Evolutionary conservation across 2,797 vertebrate species (phyloP).

Genomic region (Agapornis canus): DNA sequence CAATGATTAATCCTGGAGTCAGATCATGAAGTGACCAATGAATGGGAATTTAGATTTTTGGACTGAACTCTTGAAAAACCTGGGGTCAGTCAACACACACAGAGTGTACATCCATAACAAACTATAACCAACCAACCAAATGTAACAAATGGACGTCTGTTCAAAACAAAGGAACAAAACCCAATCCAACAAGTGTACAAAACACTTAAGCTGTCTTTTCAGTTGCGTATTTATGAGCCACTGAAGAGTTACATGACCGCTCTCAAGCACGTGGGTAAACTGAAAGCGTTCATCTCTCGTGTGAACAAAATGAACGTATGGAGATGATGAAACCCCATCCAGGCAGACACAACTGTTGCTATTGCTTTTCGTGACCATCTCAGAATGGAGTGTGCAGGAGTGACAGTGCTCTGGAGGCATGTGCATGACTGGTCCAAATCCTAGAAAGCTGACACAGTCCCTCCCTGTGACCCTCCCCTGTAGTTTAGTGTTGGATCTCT

Average conservation of each 20-base stretch:
- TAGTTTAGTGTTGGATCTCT: background rate
- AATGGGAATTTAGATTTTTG: background rate
- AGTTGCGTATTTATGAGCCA: slow-evolving; percentile 43
- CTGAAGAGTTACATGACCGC: slow-evolving; percentile 39
- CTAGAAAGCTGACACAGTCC: slow-evolving; percentile 44
- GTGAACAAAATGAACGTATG: slow-evolving; percentile 33
- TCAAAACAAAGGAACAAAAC: background rate
- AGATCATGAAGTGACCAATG: background rate
- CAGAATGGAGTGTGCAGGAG: slow-evolving; percentile 65
- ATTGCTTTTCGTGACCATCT: slow-evolving; percentile 78
- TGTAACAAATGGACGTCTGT: background rate
- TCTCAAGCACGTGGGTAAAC: slow-evolving; percentile 10
- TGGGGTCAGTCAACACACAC: slow-evolving; percentile 38
- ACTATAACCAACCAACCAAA: slow-evolving; percentile 28
- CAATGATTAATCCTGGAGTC: slow-evolving; percentile 4
- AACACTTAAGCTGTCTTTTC: slow-evolving; percentile 57
- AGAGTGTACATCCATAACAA: background rate
- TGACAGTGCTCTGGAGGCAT: slow-evolving; percentile 68
- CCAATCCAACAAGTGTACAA: slow-evolving; percentile 39
- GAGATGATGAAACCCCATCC: slow-evolving; percentile 55
- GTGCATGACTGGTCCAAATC: slow-evolving; percentile 58
- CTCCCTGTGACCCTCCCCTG: slow-evolving; percentile 44
- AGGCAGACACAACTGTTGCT: slow-evolving; percentile 70
- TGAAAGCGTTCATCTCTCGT: slow-evolving; percentile 37
- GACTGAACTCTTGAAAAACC: slow-evolving; percentile 32